Evolutionary conservation across 2,888 invertebrate species (phyloP).

Genomic region (Meteorus cinctellus): DNA sequence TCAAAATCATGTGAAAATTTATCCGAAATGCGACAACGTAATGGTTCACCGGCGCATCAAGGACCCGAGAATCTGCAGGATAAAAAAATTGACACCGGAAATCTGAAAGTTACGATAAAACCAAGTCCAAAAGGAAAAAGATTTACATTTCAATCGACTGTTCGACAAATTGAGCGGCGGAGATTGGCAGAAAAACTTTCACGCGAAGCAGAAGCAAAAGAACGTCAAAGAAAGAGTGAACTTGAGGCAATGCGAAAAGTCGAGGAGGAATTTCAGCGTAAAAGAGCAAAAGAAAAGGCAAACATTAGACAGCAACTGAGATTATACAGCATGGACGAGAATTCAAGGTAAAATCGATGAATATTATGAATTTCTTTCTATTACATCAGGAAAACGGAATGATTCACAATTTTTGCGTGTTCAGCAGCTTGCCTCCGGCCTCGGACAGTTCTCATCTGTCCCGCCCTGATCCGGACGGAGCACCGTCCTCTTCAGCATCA

Average conservation of each 20-base stretch:
- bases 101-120: constrained; percentile 48
- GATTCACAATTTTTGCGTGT: constrained; percentile 8
- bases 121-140: constrained; percentile 75
- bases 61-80: constrained; percentile 71
- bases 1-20: constrained; percentile 75
- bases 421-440: constrained; percentile 60
- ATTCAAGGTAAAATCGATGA: constrained; percentile 67
- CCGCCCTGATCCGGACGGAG: constrained; percentile 84
- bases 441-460: constrained; percentile 72
- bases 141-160: constrained; percentile 90
- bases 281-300: constrained; percentile 85
- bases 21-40: constrained; percentile 56
- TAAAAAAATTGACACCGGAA: constrained; percentile 50
- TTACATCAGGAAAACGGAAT: neutral
- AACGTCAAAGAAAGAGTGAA: constrained; percentile 83
- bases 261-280: constrained; percentile 90
- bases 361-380: constrained; percentile 4
- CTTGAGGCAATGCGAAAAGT: constrained; percentile 89
- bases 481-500: constrained; percentile 76
- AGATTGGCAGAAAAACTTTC: constrained; percentile 84
- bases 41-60: constrained; percentile 51
- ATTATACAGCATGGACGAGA: constrained; percentile 80
- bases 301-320: constrained; percentile 84
- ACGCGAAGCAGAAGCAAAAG: constrained; percentile 84
- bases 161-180: constrained; percentile 85